Base-by-base conservation (phyloP, 1,140 invertebrate species). In the Ostrea denselamellosa region DNA sequence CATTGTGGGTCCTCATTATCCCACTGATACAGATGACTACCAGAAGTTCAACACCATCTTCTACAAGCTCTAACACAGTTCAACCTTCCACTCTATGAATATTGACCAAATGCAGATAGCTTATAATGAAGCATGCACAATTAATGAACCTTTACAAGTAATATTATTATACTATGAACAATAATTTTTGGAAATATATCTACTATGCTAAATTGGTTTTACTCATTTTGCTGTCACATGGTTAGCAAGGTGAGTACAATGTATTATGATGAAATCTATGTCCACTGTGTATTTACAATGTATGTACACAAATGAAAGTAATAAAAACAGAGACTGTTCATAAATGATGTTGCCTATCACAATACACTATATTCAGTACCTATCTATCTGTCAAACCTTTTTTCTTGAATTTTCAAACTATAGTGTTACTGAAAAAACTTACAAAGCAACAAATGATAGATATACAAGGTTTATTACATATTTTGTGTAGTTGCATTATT, bases 51-150 rank as follows among this genome's bases (percentile, higher is more conserved):
- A 14, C 68, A 34, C 25, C 28, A 28, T 77, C 68, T 28, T 77
- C 68, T 14, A 10, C 68, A 77, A 14, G 68, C 68, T 10, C 14
- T 34, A 25, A 34, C 25, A 28, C 25, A 25, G 25, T 34, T 34
- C 22, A 77, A 12, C 68, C 14, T 14, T 17, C 28, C 22, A 14
- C 22, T 25, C 28, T 10, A 8, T 14, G 68, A 77, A 12, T 77
- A 77, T 77, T 77, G 68, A 77, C 68, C 68, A 77, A 77, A 77
- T 8, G 25, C 68, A 68, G 65, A 68, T 25, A 68, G 22, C 22
- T n/a, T 68, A 68, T 68, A 68, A 68, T n/a, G 65, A 25, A n/a
- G 65, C 65, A 68, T 68, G 65, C 65, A 68, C 65, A 68, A 25
- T 68, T 68, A 25, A 77, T 77, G 12, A 28, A 77, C 17, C 68